These are phyloP conservation scores for Parascotia fuliginaria DNA, from an alignment of 2,888 invertebrate genomes.

Conservation along the genomic window DNA sequence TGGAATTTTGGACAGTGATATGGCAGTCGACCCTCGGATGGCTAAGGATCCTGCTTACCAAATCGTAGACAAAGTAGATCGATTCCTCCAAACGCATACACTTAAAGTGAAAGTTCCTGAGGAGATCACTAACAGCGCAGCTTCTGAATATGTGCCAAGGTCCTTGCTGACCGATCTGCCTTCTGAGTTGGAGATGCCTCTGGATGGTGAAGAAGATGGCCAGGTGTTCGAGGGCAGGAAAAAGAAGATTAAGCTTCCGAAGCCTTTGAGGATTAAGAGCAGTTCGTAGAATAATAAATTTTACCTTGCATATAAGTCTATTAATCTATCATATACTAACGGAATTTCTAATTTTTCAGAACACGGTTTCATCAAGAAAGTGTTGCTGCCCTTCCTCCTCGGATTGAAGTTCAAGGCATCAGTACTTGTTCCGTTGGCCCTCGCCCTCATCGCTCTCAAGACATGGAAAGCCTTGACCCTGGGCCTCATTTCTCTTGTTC, in stretches of 20 bases:
- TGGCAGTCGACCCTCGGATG: constrained; percentile 74
- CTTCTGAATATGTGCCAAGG: constrained; percentile 87
- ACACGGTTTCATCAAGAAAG: constrained; percentile 93
- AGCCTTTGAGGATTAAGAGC: constrained; percentile 82
- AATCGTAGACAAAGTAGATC: constrained; percentile 90
- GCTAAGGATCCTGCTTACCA: constrained; percentile 84
- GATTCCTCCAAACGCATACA: constrained; percentile 91
- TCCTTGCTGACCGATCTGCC: constrained; percentile 87
- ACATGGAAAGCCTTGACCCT: constrained; percentile 96
- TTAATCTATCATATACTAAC: constrained; percentile 20
- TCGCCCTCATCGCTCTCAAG: constrained; percentile 93
- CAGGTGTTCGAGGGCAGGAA: constrained; percentile 78
- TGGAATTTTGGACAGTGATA: constrained; percentile 72
- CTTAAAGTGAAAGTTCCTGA: constrained; percentile 91
- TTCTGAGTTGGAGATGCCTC: constrained; percentile 89
- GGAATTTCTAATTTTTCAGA: constrained; percentile 82
- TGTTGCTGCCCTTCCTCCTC: constrained; percentile 93
- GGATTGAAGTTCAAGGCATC: constrained; percentile 95
- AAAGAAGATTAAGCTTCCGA: constrained; percentile 83
- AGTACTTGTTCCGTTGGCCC: constrained; percentile 91
- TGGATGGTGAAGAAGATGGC: constrained; percentile 86
- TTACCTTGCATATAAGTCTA: constrained; percentile 1
- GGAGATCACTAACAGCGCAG: constrained; percentile 84
- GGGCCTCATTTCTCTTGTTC: constrained; percentile 92
- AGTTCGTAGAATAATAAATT: constrained; percentile 58